A percentile compares a stretch with the other conserved stretches of the same genome.
phyloP scores from a whole-genome alignment of 2,797 vertebrate genomes.

The Eutrigla gurnardus region DNA sequence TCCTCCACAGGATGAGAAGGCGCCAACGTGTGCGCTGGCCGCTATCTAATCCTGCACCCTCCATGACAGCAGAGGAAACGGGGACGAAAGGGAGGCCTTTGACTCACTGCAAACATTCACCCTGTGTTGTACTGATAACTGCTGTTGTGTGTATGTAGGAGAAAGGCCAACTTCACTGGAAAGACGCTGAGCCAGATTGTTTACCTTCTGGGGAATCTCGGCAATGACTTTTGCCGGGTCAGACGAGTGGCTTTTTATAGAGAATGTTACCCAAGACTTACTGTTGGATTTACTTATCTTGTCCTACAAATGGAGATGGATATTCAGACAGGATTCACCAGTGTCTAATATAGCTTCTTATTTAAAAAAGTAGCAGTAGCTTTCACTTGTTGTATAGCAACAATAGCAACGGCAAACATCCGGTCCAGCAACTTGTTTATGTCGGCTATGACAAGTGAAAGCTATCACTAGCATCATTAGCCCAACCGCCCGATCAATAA shows the following conservation, averaged over 20 bases:
- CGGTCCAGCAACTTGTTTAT: too few relatives aligned
- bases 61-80: constrained; percentile 81
- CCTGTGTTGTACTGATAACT: constrained; percentile 65
- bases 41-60: constrained; percentile 78
- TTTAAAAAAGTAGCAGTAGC: too few relatives aligned
- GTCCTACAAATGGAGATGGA: not conserved
- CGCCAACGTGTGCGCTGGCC: constrained; percentile 71
- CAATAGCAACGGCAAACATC: too few relatives aligned
- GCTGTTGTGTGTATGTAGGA: constrained; percentile 68
- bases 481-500: too few relatives aligned
- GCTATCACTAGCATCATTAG: too few relatives aligned
- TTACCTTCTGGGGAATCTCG: constrained; percentile 47
- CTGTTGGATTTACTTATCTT: not conserved
- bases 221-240: constrained; percentile 45
- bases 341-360: too few relatives aligned
- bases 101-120: constrained; percentile 78
- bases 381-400: too few relatives aligned
- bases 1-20: constrained; percentile 76
- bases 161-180: constrained; percentile 53
- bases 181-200: constrained; percentile 29
- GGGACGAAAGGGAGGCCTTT: constrained; percentile 68
- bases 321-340: not conserved
- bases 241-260: constrained; percentile 40
- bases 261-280: constrained; percentile 10
- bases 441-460: too few relatives aligned